Percentiles rank a stretch among this genome's conserved stretches.
Evolutionary conservation across 35 echinoderm and acorn worm genomes (phyloP).

Genomic region (Chiridota heheva): DNA sequence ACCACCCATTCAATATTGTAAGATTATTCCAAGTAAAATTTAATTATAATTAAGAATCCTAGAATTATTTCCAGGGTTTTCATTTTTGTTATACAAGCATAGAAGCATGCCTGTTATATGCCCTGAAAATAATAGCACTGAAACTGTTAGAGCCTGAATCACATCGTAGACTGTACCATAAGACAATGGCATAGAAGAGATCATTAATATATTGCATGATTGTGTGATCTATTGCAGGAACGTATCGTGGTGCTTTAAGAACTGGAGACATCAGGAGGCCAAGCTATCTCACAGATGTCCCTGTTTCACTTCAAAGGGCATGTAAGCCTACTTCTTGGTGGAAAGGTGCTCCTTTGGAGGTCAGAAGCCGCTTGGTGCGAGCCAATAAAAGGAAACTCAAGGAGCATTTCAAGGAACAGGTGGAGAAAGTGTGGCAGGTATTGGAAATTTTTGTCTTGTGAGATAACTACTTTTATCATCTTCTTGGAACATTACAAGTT

Average conservation of each 20-base stretch:
- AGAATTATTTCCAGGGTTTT: too few relatives aligned
- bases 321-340: conserved; percentile 71
- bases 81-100: too few relatives aligned
- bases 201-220: too few relatives aligned
- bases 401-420: conserved; percentile 78
- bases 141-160: too few relatives aligned
- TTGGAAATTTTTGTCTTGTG: not conserved
- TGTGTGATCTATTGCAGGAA: conserved; percentile 24
- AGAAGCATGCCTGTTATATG: too few relatives aligned
- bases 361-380: conserved; percentile 15
- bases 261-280: conserved; percentile 84
- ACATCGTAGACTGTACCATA: not conserved
- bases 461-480: not conserved
- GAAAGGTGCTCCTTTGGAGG: not conserved
- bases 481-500: too few relatives aligned
- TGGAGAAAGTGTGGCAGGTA: conserved; percentile 80
- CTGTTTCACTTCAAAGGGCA: conserved; percentile 60
- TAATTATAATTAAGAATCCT: too few relatives aligned
- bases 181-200: too few relatives aligned
- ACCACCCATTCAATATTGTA: too few relatives aligned
- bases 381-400: conserved; percentile 57
- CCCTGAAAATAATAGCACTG: too few relatives aligned
- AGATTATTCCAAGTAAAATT: too few relatives aligned
- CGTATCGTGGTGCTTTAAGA: conserved; percentile 56
- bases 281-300: conserved; percentile 54